Base-by-base conservation (phyloP, 2,888 invertebrate genomes). In the Podabrus alpinus region DNA sequence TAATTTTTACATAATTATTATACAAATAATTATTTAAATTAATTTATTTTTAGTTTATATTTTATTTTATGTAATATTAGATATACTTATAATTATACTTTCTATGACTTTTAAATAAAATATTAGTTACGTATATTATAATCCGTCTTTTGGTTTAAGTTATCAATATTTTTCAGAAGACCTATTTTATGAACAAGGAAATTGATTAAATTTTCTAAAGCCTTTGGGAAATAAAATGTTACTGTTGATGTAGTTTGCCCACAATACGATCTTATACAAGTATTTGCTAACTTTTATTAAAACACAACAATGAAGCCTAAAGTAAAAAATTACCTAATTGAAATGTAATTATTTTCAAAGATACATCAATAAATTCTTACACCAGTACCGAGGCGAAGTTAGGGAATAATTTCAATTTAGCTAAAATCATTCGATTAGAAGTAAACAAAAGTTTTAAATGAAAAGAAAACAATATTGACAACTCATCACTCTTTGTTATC, bases 1-100 rank as follows among this genome's bases (percentile, higher is more conserved):
- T 97, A 91, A 45, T 24, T 61, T 24, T 1, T n/a, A 66, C 0
- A 15, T 25, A 16, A 45, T 67, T 66, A 16, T 67, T 67, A 17
- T 9, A 13, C 21, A 16, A 9, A 64, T 24, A 21, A 66, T 10
- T 66, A n/a, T n/a, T n/a, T n/a, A n/a, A n/a, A n/a, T 21, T 66
- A 66, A 9, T 19, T 17, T 17, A 15, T 21, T 64, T 11, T 67
- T 67, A 67, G 16, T 1, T 67, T 16, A 13, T 67, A 25, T 25
- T 25, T 67, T 24, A 67, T 16, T 66, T 16, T 25, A 66, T 25
- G 5, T 15, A 9, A 16, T 15, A 60, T 15, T 60, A 9, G 11
- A 10, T 4, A 59, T 59, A 15, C 13, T 5, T 60, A 60, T 60
- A 1, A 7, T 60, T 16, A 60, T 60, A 60, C 3, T 15, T 60